Evolutionary conservation across 2,797 vertebrate species (phyloP).

Genomic region (Anas georgica): DNA sequence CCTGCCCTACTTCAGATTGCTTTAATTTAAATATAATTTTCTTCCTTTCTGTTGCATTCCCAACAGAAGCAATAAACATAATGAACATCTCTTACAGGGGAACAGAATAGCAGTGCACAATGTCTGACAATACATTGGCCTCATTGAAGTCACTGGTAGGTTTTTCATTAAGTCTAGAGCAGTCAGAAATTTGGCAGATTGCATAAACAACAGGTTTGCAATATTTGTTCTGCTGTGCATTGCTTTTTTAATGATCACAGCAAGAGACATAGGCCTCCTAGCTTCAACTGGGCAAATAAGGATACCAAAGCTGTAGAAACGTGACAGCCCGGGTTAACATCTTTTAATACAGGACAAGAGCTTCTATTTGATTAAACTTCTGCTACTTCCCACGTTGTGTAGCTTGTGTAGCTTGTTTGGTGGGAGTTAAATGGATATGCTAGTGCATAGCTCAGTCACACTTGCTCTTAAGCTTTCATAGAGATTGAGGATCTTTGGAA

Average conservation of each 20-base stretch:
- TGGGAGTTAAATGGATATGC: background rate
- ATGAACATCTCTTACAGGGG: background rate
- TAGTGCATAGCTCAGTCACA: background rate
- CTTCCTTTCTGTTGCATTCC: background rate
- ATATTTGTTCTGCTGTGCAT: background rate
- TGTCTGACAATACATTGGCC: background rate
- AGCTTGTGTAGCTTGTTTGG: background rate
- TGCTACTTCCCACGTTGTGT: background rate
- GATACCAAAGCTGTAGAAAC: background rate
- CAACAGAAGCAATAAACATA: background rate
- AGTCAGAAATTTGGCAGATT: background rate
- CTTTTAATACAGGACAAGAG: background rate
- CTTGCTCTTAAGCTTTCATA: rapidly evolving
- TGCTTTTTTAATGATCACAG: background rate
- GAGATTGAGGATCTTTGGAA: background rate
- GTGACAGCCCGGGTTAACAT: background rate
- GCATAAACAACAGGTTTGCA: background rate
- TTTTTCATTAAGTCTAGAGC: background rate
- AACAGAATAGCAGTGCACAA: background rate
- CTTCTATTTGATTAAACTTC: background rate
- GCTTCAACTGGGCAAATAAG: background rate
- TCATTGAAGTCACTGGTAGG: background rate
- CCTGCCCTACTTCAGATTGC: background rate
- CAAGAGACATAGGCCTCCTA: background rate
- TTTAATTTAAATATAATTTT: background rate